Evolutionary conservation across 2,113 vertebrate genomes (phyloP), one percentile per base, ranked within the genome.

Genomic region (Romanogobio albipinnatus): DNA sequence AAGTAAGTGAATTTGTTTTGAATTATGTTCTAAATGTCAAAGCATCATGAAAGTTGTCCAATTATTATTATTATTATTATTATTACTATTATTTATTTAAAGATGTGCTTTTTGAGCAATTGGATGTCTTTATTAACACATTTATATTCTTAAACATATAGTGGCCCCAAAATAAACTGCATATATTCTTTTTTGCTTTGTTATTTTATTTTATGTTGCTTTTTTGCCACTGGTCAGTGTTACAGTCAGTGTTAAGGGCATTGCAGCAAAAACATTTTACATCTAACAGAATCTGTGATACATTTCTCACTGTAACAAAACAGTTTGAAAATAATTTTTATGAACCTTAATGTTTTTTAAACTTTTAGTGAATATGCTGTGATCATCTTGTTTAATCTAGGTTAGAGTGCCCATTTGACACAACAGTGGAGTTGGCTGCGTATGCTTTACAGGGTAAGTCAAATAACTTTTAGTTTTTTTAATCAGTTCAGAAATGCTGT

Each of bases 401-500:
- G 85, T 92, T 99, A 87, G 97, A 99, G 82, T 99, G 98, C 91
- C 95, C 97, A 0, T 98, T 98, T 91, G 97, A 98, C 51, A 98
- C 95, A 4, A 95, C 96, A 0, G 96, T 99, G 91, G 97, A 99
- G 86, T 73, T 99, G 93, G 96, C 96, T 53, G 96, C 96, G 85
- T 98, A 98, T 82, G 96, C 96, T 8, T 90, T 99, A 84, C 98
- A 99, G 90, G 97, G 98, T 99, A 93, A 95, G 95, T 78, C 6
- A 26, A 15, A 3, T n/a, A 29, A 13, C 9, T 33, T 77, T 77
- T 29, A 29, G 29, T 56, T 56, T 76, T 56, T 4, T 13, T 7
- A 1, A 33, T 19, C 3, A 9, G 1, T 75, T 24, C 10, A 66
- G 5, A 29, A 49, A 8, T 49, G 22, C 19, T 11, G 9, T 22